Percentiles rank a stretch among this genome's conserved stretches.
These are phyloP conservation scores for Amia ocellicauda DNA, from an alignment of 2,113 vertebrate species.

Conservation along the genomic window DNA sequence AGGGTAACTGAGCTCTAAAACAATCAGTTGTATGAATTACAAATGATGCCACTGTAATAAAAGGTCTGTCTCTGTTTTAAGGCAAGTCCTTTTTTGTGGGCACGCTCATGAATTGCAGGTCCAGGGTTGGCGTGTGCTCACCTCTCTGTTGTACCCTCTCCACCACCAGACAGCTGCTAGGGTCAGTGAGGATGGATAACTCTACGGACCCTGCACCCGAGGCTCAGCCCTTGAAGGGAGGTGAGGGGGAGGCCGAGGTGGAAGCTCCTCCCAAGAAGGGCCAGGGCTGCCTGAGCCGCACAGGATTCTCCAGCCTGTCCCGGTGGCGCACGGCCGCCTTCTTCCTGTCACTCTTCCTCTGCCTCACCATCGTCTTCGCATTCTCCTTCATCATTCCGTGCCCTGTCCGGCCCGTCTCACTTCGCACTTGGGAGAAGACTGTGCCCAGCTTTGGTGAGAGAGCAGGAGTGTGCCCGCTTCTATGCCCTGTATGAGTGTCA, in stretches of 20 bases:
- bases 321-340: constrained; percentile 79
- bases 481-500: background rate
- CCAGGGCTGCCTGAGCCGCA: constrained; percentile 39
- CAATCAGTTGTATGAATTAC: too few relatives aligned
- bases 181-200: constrained; percentile 46
- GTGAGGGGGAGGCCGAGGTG: constrained; percentile 52
- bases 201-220: constrained; percentile 67
- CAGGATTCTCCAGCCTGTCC: constrained; percentile 59
- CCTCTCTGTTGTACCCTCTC: too few relatives aligned
- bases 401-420: constrained; percentile 75
- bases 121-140: too few relatives aligned
- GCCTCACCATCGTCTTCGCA: constrained; percentile 81
- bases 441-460: constrained; percentile 68
- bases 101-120: too few relatives aligned
- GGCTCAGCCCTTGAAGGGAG: constrained; percentile 77
- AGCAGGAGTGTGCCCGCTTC: background rate
- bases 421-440: constrained; percentile 61
- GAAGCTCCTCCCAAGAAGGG: constrained; percentile 47
- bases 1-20: too few relatives aligned
- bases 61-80: too few relatives aligned
- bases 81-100: too few relatives aligned
- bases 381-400: constrained; percentile 92
- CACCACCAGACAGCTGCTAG: constrained; percentile 27
- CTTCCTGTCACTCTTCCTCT: constrained; percentile 80
- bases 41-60: too few relatives aligned